Base-by-base conservation (phyloP, 2,888 invertebrate species). In the Pollenia angustigena region DNA sequence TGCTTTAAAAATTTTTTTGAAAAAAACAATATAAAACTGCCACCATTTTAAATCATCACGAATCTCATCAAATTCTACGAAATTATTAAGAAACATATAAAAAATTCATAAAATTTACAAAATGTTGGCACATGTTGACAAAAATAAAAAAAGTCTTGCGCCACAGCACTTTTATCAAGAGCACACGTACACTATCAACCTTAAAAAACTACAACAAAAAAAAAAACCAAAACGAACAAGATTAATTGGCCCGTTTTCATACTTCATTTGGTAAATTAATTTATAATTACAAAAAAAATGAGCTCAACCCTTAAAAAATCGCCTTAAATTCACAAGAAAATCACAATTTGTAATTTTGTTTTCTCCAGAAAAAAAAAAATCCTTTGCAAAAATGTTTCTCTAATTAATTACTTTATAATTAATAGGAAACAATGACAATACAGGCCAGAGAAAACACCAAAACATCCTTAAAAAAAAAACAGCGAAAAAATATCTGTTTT, bases 321-420 rank as follows among this genome's bases (percentile, higher is more conserved):
- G 7, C 1, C 16, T 40, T 68, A 42, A 56, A 10, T 58, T 42
- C 23, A 48, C 58, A 40, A 42, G 2, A 40, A 62, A 18, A 50
- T 54, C 23, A 23, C 42, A 44, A 42, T 68, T 32, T 18, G 52
- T 8, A 50, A 56, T 16, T 1, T 40, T 4, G 1, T 16, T 50
- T 40, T 16, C 11, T 4, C 11, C 44, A n/a, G 10, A 52, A n/a
- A 10, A 64, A 46, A 46, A 16, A 56, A 54, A 78, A 66, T 8
- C 18, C 18, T 2, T 66, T n/a, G 44, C 50, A 69, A 32, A 64
- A 81, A 56, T 74, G 23, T 58, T 50, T 32, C 52, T 46, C 6
- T 60, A 69, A 60, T 82, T 68, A 82, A 75, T 82, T 69, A 69
- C 60, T 69, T 75, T 75, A 46, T 69, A 75, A 82, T 75, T 58